phyloP scores from a whole-genome alignment of 2,113 vertebrate species.

The Dicerorhinus sumatrensis region DNA sequence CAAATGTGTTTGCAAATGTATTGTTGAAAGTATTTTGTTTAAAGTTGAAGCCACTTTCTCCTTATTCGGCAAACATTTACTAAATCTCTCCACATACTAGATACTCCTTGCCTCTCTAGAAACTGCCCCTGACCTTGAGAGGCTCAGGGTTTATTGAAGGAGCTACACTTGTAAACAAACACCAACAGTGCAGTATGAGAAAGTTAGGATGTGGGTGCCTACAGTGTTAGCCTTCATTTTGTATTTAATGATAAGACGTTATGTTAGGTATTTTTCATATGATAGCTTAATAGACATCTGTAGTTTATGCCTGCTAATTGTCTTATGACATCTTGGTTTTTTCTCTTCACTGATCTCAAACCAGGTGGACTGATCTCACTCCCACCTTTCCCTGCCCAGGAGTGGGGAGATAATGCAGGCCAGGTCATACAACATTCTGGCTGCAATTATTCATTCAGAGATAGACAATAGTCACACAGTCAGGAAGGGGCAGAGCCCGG shows the following conservation, averaged over 20 bases:
- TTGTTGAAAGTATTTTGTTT: not conserved
- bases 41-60: not conserved
- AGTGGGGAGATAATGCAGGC: not conserved
- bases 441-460: not conserved
- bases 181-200: not conserved
- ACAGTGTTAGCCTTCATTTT: not conserved
- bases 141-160: not conserved
- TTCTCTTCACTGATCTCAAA: not conserved
- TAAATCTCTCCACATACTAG: not conserved
- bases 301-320: not conserved
- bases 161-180: constrained; percentile 36
- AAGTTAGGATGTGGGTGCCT: not conserved
- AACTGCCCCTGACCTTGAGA: constrained; percentile 30
- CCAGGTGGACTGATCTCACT: not conserved
- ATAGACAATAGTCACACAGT: not conserved
- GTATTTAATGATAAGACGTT: not conserved
- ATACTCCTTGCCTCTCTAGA: not conserved
- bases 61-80: not conserved
- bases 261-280: not conserved
- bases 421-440: not conserved
- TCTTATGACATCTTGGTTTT: not conserved
- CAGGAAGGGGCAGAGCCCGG: not conserved
- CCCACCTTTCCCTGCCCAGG: not conserved
- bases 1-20: not conserved
- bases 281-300: not conserved